Percentiles rank a stretch among this genome's conserved stretches.
Evolutionary conservation across 2,113 vertebrate genomes (phyloP).

Genomic region (Gracilinanus agilis): DNA sequence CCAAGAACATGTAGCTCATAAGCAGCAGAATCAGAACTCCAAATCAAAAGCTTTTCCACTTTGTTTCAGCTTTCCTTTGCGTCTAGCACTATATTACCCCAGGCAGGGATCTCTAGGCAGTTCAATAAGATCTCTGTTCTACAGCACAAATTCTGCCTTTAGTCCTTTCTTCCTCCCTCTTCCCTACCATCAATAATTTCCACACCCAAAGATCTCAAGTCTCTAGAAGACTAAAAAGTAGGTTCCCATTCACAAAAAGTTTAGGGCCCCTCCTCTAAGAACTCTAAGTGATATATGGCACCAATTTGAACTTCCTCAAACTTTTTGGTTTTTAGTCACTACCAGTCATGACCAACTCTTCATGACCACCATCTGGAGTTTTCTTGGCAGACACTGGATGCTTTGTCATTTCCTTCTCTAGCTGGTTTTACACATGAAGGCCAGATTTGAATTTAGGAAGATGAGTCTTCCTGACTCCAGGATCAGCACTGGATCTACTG

Average conservation of each 20-base stretch:
- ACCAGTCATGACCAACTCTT: no score
- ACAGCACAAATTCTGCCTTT: neutral
- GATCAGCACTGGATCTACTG: no score
- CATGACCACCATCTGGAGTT: no score
- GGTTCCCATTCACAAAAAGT: slow-evolving; percentile 10
- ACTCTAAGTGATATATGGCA: neutral
- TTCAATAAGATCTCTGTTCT: neutral
- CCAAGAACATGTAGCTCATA: neutral
- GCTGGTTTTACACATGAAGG: no score
- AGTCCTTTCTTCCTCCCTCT: neutral
- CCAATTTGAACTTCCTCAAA: neutral
- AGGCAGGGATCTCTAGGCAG: neutral
- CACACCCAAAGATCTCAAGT: neutral
- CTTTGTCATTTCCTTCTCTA: no score
- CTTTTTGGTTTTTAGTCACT: neutral
- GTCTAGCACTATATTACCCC: neutral
- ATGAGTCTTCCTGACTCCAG: no score
- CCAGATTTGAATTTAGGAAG: no score
- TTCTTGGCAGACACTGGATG: no score
- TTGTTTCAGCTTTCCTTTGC: neutral
- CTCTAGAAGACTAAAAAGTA: slow-evolving; percentile 33
- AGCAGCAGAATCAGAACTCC: neutral
- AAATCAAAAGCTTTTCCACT: neutral
- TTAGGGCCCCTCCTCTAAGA: neutral
- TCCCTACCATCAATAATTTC: neutral